These are phyloP conservation scores for Pagrus major DNA, from an alignment of 2,113 vertebrate species.

Conservation along the genomic window DNA sequence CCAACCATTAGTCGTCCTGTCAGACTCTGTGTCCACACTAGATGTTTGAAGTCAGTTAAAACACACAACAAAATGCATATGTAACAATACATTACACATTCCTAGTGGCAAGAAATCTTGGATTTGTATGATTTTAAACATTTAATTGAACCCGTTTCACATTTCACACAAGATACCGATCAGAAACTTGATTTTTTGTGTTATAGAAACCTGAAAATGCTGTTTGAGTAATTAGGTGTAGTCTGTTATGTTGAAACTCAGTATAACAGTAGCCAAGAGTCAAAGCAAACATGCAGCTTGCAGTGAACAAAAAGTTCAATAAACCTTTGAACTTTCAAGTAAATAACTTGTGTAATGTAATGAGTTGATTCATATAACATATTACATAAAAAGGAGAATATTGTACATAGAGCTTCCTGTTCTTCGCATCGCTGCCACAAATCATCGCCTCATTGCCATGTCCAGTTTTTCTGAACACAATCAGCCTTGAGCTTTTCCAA, in stretches of 20 bases:
- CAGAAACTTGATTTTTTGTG: background rate
- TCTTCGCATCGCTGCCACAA: background rate
- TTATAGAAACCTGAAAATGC: background rate
- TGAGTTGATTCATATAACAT: background rate
- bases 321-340: background rate
- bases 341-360: background rate
- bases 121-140: background rate
- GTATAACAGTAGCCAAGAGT: background rate
- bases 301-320: background rate
- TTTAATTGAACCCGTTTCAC: background rate
- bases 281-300: background rate
- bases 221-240: background rate
- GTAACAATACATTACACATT: background rate
- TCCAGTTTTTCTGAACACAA: background rate
- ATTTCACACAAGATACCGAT: background rate
- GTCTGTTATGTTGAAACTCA: background rate
- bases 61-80: background rate
- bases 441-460: background rate
- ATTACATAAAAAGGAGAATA: background rate
- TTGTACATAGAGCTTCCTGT: background rate
- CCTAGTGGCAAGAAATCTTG: background rate
- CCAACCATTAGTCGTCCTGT: constrained; percentile 15
- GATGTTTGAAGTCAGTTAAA: constrained; percentile 2
- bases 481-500: background rate
- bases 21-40: background rate